Base-by-base conservation (phyloP, 1,140 invertebrate species). In the Magallana ariakensis region DNA sequence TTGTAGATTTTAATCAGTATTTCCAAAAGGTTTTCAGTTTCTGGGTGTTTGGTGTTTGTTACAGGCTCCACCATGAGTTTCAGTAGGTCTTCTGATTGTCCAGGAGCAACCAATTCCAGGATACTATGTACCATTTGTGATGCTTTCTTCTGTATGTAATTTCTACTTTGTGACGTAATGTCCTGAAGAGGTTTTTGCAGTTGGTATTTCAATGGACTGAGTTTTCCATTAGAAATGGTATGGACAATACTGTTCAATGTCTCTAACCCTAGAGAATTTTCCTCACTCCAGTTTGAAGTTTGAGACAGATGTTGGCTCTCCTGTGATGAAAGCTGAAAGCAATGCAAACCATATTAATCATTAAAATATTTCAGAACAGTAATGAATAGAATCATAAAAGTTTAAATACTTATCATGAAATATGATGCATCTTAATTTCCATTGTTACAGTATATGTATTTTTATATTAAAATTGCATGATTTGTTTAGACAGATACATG, bases 241-340 rank as follows among this genome's bases (percentile, higher is more conserved):
- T 75, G n/a, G 26, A 75, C n/a, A 16, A 75, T 16, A 8, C 66
- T 75, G 66, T 75, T 75, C 9, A 22, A 8, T 75, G 66, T 19
- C n/a, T 8, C 66, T 22, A 75, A 19, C 9, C 66, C 66, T 13
- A 19, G 11, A 19, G 66, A 16, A 75, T 75, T 75, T 75, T 75
- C 66, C n/a, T 75, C 66, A 56, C 80, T 82, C 80, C 53, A 82
- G 53, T 55, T 82, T 53, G 80, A 82, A 46, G 53, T 54, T 46
- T 82, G 80, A 16, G 80, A 82, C 54, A 82, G 80, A 4, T 82
- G 80, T 16, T 46, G 80, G 57, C 57, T 75, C 26, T 33, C 66
- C 26, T 75, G 66, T 75, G 66, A 75, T 75, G 66, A 75, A 75
- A 8, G 19, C 66, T 75, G 66, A 19, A 75, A 75, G 19, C 57